Evolutionary conservation across 1,140 invertebrate genomes (phyloP).

Genomic region (Thaumetopoea pityocampa): DNA sequence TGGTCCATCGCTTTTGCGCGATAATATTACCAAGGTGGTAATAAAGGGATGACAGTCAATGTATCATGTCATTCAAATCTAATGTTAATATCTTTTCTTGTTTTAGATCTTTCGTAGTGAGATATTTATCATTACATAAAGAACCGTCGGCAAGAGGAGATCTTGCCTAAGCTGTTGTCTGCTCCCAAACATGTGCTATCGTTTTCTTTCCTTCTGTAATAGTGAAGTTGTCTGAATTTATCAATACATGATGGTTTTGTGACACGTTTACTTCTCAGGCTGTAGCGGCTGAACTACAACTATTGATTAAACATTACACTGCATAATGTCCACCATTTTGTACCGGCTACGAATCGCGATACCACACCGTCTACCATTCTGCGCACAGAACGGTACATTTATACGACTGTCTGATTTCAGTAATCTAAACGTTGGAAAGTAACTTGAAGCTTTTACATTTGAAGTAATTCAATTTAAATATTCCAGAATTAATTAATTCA

Average conservation of each 20-base stretch:
- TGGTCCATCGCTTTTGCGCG: slow-evolving; percentile 8
- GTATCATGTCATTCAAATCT: neutral
- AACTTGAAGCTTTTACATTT: slow-evolving; percentile 6
- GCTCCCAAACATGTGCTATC: too few relatives aligned
- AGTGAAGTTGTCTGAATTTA: too few relatives aligned
- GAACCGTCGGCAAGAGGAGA: too few relatives aligned
- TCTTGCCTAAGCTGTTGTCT: too few relatives aligned
- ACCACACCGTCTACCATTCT: slow-evolving; percentile 57
- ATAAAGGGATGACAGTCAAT: slow-evolving; percentile 2
- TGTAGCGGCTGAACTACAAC: slow-evolving; percentile 23
- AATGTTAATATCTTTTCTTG: neutral
- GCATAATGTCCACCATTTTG: slow-evolving; percentile 68
- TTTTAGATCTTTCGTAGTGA: neutral
- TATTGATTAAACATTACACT: slow-evolving; percentile 64
- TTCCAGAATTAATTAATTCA: slow-evolving; percentile 3
- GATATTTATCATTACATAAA: neutral
- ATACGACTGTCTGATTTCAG: slow-evolving; percentile 9
- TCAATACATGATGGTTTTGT: too few relatives aligned
- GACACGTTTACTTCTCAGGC: slow-evolving; percentile 4
- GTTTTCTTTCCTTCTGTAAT: too few relatives aligned
- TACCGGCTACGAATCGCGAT: slow-evolving; percentile 26
- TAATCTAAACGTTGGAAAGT: too few relatives aligned
- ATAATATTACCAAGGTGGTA: neutral
- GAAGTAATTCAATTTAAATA: slow-evolving; percentile 3
- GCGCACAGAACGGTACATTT: slow-evolving; percentile 18